Conservation (phyloP, 2,113 vertebrate genomes). For the Rhynchomys soricoides region DNA sequence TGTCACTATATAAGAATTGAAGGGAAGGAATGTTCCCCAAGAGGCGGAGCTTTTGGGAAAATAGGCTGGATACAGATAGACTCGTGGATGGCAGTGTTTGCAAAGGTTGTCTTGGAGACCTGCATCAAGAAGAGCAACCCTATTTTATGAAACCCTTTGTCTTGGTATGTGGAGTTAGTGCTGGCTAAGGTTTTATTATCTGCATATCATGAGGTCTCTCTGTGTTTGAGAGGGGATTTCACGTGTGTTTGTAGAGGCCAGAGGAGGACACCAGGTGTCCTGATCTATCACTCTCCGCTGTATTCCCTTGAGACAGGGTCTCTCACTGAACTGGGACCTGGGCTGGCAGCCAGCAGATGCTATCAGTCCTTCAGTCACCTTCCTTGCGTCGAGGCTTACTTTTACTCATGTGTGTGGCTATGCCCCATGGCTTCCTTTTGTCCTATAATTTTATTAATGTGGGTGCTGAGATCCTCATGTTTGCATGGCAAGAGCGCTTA, state of each 20-base stretch:
- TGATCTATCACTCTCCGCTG: not conserved
- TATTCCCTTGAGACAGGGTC: too few relatives aligned
- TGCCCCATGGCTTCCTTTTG: not conserved
- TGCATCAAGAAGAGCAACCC: not conserved
- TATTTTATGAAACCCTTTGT: not conserved
- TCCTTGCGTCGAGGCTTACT: not conserved
- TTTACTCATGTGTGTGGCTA: not conserved
- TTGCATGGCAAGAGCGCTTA: not conserved
- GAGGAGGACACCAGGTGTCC: not conserved
- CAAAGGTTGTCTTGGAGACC: not conserved
- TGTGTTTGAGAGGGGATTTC: not conserved
- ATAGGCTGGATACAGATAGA: not conserved
- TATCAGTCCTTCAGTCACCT: not conserved
- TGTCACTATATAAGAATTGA: not conserved
- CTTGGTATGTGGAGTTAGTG: not conserved
- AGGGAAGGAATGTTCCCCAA: not conserved
- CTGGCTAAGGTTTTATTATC: not conserved
- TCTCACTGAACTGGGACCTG: not conserved
- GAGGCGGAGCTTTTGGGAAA: constrained; percentile 1
- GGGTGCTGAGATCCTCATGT: not conserved
- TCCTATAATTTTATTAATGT: not conserved
- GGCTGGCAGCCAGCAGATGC: not conserved
- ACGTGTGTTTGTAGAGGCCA: not conserved
- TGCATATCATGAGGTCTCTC: not conserved
- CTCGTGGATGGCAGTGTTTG: not conserved